Base-by-base conservation (phyloP, 2,888 invertebrate genomes). In the Anthophora plumipes region DNA sequence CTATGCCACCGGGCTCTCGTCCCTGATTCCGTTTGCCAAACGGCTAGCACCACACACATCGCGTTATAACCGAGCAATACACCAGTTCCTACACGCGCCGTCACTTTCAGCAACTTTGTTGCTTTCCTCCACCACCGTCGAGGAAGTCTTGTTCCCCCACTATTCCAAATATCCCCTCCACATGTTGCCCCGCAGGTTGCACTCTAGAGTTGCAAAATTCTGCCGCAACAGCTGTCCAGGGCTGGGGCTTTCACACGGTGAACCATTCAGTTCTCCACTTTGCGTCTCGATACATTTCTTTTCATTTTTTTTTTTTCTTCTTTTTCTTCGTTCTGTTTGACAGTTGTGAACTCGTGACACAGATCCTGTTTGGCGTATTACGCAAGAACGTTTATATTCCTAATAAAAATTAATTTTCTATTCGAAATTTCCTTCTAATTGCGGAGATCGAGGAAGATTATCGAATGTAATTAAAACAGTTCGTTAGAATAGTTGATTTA, bases 1-100 rank as follows among this genome's bases (percentile, higher is more conserved):
- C 86, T 84, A 89, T 88, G 87, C 85, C 82, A 76, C 67, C 72
- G 71, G 73, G 50, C 63, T 46, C 66, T 25, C 54, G 80, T 80
- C 76, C 74, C 73, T 77, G 83, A 74, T 83, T 80, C 70, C 75
- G 66, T 83, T 77, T 80, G 83, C 69, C 83, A 77, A 83, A 80
- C 71, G 60, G 11, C 39, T 61, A 75, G 41, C 41, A n/a, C 3
- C 37, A 39, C 31, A 3, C 12, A 14, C 22, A 52, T 73, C 73
- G 60, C 67, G 70, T 50, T 17, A 20, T 14, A 9, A 31, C 22
- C 63, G 25, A 52, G 37, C 54, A 17, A 54, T 4, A 31, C 31
- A 31, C n/a, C 2, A 52, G 25, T 37, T 43, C n/a, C 12, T 17
- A 17, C 17, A 1, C n/a, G 11, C 67, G 50, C n/a, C 17, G 22